Base-by-base conservation (phyloP, 2,113 vertebrate species). In the Paramisgurnus dabryanus region DNA sequence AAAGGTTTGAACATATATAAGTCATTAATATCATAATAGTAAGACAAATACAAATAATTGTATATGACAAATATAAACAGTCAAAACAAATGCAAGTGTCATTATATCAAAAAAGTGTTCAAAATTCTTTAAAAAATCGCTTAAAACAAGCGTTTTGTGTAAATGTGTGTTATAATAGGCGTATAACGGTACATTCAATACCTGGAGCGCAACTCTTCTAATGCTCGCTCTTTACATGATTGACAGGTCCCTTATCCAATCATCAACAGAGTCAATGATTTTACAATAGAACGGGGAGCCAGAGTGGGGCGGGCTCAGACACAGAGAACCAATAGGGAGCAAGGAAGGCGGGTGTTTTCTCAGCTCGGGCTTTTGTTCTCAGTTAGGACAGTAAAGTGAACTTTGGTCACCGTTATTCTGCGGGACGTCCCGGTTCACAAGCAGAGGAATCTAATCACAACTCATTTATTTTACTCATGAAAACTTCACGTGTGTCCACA, bases 341-440 rank as follows among this genome's bases (percentile, higher is more conserved):
- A 67, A 0, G 84, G 79, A 90, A 90, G 92, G 93, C 90, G 90
- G 92, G 91, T 88, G 86, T 85, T 87, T 82, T 80, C 63, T 47
- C 75, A 88, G 87, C 88, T 92, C 82, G 86, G 85, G 92, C 91
- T 92, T 80, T 93, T 93, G 92, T 92, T 87, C 90, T 88, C 88
- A 66, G 87, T 81, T 50, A 87, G 83, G 87, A 80, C 89, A 89
- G 90, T 90, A 90, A 91, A 89, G 85, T 83, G 90, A 76, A 87
- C 91, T 89, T 85, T 84, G 83, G 85, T 89, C 86, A 81, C 89
- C 90, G 92, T 90, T 92, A 91, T 88, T 89, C 82, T 82, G 81
- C 84, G 83, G 87, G 88, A 90, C 88, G 83, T 86, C 87, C 88
- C 86, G 84, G 39, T 69, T 65, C 74, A 50, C 67, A 78, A 80